These are phyloP conservation scores for Thymelicus sylvestris DNA, from an alignment of 2,888 invertebrate genomes.

Conservation along the genomic window DNA sequence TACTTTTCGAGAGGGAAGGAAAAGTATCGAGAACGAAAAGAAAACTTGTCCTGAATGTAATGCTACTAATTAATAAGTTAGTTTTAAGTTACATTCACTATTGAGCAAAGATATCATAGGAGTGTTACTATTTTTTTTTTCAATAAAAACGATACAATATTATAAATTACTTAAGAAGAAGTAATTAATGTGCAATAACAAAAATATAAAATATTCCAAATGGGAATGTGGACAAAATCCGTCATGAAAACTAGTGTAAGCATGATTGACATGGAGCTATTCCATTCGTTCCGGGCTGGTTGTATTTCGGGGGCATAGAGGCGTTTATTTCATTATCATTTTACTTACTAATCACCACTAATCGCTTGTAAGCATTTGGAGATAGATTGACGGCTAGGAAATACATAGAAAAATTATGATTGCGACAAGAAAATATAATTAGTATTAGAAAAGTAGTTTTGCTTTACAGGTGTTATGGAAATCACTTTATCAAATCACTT, in stretches of 20 bases:
- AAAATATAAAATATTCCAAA: neutral
- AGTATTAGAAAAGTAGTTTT: slow-evolving; percentile 11
- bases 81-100: too few relatives aligned
- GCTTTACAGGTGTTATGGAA: slow-evolving; percentile 1
- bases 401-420: slow-evolving; percentile 29
- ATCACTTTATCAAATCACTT: neutral
- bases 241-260: neutral
- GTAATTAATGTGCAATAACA: too few relatives aligned
- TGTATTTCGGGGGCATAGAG: slow-evolving; percentile 59
- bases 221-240: slow-evolving; percentile 2
- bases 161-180: too few relatives aligned
- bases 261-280: slow-evolving; percentile 57
- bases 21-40: too few relatives aligned
- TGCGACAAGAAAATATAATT: slow-evolving; percentile 24
- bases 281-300: slow-evolving; percentile 51
- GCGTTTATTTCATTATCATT: slow-evolving; percentile 54
- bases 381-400: slow-evolving; percentile 48
- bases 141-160: too few relatives aligned
- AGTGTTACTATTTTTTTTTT: too few relatives aligned
- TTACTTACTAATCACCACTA: slow-evolving; percentile 34
- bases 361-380: slow-evolving; percentile 38
- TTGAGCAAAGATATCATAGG: too few relatives aligned
- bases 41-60: too few relatives aligned
- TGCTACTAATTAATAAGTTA: too few relatives aligned
- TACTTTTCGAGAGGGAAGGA: too few relatives aligned